phyloP scores from a whole-genome alignment of 1,140 invertebrate species.

The Drosophila willistoni region DNA sequence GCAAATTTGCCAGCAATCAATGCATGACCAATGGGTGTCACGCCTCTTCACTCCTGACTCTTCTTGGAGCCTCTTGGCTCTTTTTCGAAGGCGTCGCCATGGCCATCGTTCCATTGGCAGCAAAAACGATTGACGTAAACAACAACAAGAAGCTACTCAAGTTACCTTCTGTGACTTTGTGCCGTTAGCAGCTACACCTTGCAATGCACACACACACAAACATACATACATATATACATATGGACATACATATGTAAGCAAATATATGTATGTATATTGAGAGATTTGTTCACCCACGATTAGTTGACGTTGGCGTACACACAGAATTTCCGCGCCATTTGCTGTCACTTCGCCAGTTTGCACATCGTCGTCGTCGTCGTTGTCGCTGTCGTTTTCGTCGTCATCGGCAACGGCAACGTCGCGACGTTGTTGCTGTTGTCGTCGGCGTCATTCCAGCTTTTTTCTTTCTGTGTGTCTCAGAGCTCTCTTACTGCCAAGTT shows the following conservation, averaged over 20 bases:
- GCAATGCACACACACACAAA: neutral
- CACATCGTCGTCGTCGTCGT: conserved; percentile 67
- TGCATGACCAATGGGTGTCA: conserved; percentile 39
- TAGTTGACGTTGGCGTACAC: conserved; percentile 76
- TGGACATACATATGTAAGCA: conserved; percentile 75
- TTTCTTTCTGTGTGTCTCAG: neutral
- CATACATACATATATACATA: neutral
- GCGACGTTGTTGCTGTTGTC: conserved; percentile 20
- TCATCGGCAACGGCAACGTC: conserved; percentile 17
- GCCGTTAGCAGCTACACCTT: conserved; percentile 7
- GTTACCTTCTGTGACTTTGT: conserved; percentile 2
- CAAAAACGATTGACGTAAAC: conserved; percentile 10
- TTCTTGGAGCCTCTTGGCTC: neutral
- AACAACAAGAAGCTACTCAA: conserved; percentile 7
- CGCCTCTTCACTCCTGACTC: neutral
- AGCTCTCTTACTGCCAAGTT: conserved; percentile 55
- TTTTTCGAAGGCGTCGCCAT: neutral
- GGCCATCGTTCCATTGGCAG: neutral
- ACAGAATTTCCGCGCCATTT: conserved; percentile 76
- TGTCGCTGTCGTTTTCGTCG: conserved; percentile 23
- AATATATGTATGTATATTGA: conserved; percentile 23
- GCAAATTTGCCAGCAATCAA: conserved; percentile 20
- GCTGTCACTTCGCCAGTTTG: conserved; percentile 80
- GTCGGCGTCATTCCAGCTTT: conserved; percentile 21
- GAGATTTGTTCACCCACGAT: conserved; percentile 79